Conservation (phyloP, 1,140 invertebrate species). For the Musca domestica region DNA sequence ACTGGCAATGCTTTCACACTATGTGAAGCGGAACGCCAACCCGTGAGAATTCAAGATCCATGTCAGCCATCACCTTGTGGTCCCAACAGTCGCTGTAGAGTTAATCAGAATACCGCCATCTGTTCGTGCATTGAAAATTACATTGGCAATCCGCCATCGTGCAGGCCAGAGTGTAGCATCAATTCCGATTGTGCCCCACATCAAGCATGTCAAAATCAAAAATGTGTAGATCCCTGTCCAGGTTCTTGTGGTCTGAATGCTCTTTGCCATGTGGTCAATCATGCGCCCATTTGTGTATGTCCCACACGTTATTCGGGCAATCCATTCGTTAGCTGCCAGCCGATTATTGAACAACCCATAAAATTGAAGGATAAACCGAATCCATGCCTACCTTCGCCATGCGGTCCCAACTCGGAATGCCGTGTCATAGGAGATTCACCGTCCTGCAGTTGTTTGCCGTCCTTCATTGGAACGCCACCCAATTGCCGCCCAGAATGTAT, state of each 20-base stretch:
- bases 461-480: slow-evolving; percentile 74
- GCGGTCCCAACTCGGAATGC: slow-evolving; percentile 73
- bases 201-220: slow-evolving; percentile 73
- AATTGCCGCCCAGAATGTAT: slow-evolving; percentile 78
- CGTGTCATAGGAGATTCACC: slow-evolving; percentile 62
- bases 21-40: slow-evolving; percentile 44
- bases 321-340: slow-evolving; percentile 72
- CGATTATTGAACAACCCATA: slow-evolving; percentile 36
- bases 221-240: slow-evolving; percentile 69
- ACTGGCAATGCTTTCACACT: slow-evolving; percentile 48
- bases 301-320: slow-evolving; percentile 74
- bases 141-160: slow-evolving; percentile 71
- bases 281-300: slow-evolving; percentile 78
- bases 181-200: slow-evolving; percentile 79
- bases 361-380: slow-evolving; percentile 48
- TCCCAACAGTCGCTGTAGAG: slow-evolving; percentile 57
- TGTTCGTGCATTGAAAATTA: slow-evolving; percentile 63
- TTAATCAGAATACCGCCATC: slow-evolving; percentile 58
- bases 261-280: slow-evolving; percentile 76
- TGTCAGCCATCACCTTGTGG: slow-evolving; percentile 64
- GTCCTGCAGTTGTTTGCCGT: slow-evolving; percentile 68
- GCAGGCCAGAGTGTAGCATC: slow-evolving; percentile 77
- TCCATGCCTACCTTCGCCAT: slow-evolving; percentile 71
- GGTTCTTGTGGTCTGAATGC: slow-evolving; percentile 75
- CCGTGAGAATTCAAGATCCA: slow-evolving; percentile 57